Conservation (phyloP, 1,140 invertebrate species). For the Helicoverpa zea region DNA sequence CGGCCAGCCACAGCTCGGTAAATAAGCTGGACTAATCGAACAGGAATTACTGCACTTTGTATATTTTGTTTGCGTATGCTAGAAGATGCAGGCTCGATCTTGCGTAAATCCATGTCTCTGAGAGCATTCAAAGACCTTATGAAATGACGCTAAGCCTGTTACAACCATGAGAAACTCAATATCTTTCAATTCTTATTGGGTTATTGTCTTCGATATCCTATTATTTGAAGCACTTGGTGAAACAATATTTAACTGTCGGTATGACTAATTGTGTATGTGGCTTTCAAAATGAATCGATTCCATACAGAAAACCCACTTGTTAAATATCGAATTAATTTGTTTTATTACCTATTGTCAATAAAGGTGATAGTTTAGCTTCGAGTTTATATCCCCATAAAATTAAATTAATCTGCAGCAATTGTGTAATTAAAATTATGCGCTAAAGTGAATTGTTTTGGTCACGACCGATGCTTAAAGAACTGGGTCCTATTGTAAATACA, state of each 20-base stretch:
- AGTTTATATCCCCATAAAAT: neutral
- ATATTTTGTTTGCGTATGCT: constrained; percentile 1
- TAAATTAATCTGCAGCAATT: neutral
- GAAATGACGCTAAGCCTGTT: no score
- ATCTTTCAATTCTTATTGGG: no score
- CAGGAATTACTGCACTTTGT: constrained; percentile 36
- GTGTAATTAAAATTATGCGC: neutral
- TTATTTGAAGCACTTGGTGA: no score
- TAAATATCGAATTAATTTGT: no score
- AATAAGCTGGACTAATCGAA: constrained; percentile 57
- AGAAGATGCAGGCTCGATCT: neutral
- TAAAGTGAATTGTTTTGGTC: constrained; percentile 8
- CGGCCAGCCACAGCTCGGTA: constrained; percentile 54
- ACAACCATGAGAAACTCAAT: no score
- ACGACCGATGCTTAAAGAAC: neutral
- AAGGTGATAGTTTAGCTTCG: neutral
- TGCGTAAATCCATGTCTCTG: no score
- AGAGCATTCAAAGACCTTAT: no score
- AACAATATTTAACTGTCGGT: no score
- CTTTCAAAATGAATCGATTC: no score
- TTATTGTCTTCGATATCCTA: no score
- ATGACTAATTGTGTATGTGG: no score
- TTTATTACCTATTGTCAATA: neutral
- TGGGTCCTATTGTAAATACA: neutral
- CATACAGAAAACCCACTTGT: no score